A percentile compares a stretch with the other conserved stretches of the same genome.
Evolutionary conservation across 2,797 vertebrate genomes (phyloP).

Genomic region (Bufotes viridis): DNA sequence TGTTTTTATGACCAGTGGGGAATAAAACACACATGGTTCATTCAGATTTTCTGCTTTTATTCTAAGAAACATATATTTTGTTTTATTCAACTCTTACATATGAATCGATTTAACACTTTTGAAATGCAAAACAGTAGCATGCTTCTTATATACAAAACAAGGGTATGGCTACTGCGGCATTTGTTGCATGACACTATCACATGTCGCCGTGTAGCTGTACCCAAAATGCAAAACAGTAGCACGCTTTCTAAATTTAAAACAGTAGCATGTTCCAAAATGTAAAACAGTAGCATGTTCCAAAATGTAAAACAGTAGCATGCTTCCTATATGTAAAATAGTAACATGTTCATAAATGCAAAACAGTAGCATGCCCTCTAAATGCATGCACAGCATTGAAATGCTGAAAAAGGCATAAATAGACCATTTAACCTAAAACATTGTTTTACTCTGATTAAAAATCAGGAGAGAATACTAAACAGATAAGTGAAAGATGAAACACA

Average conservation of each 20-base stretch:
- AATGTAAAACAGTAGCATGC: no score
- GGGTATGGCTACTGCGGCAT: no score
- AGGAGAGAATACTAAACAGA: background rate
- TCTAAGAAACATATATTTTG: background rate
- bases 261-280: no score
- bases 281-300: no score
- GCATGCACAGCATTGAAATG: background rate
- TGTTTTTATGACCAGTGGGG: background rate
- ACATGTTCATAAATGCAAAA: no score
- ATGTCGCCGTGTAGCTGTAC: no score
- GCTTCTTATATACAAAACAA: no score
- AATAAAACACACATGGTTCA: background rate
- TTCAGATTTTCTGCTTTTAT: background rate
- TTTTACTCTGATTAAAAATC: background rate
- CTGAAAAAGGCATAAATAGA: background rate
- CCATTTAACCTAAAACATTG: background rate
- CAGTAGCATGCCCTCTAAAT: background rate
- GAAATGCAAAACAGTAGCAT: background rate
- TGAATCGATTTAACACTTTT: background rate
- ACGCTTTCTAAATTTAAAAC: no score
- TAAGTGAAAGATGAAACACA: no score
- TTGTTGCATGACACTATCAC: no score
- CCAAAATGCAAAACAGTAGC: no score
- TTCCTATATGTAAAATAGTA: no score
- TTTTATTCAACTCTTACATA: background rate